Percentiles rank a stretch among this genome's conserved stretches.
Conservation (phyloP, 2,888 invertebrate genomes). For the Pyralis farinalis region DNA sequence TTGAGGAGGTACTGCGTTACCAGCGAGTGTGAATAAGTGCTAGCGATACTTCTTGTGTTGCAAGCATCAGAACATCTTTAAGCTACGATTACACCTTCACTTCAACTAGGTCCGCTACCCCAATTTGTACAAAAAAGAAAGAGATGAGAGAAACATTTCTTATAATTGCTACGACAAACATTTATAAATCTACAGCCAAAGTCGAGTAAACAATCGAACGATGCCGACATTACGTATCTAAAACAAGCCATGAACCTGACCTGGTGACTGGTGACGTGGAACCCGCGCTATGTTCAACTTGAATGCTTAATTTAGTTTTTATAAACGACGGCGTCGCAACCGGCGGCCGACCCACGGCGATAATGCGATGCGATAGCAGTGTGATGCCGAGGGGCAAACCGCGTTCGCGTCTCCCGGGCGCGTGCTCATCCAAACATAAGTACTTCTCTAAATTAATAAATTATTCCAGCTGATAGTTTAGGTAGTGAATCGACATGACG, state of each 20-base stretch:
- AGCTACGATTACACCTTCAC: too few species aligned
- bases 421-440: conserved; percentile 21
- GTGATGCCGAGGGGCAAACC: conserved; percentile 36
- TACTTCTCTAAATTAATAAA: background rate
- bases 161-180: too few species aligned
- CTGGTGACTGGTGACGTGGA: conserved; percentile 28
- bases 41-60: too few species aligned
- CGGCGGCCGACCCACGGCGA: conserved; percentile 29
- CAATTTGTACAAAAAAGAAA: too few species aligned
- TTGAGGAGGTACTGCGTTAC: too few species aligned
- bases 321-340: conserved; percentile 55
- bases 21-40: too few species aligned
- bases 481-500: conserved; percentile 41
- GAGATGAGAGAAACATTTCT: too few species aligned
- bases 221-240: background rate
- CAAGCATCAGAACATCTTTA: too few species aligned
- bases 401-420: conserved; percentile 27
- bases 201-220: background rate
- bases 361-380: conserved; percentile 53
- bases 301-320: conserved; percentile 43
- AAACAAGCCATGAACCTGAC: conserved; percentile 38
- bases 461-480: conserved; percentile 15
- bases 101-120: too few species aligned
- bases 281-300: conserved; percentile 31
- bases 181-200: too few species aligned